These are phyloP conservation scores for Temnothorax longispinosus DNA, from an alignment of 1,140 invertebrate species.

Conservation along the genomic window DNA sequence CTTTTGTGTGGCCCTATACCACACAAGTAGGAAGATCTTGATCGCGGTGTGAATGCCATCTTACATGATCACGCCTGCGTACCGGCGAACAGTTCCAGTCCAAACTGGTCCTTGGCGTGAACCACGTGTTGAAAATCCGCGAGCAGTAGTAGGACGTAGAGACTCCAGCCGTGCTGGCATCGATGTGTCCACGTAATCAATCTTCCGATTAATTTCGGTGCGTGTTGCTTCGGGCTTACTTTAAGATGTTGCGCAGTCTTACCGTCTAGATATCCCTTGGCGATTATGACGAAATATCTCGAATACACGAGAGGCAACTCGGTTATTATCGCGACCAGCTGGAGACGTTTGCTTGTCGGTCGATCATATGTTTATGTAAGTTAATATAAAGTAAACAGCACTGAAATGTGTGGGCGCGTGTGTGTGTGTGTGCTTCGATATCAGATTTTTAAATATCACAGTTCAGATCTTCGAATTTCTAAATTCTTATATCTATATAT, in stretches of 20 bases:
- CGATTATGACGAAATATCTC: slow-evolving; percentile 1
- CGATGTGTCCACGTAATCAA: not conserved
- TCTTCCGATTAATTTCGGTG: not conserved
- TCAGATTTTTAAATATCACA: not conserved
- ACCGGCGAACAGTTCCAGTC: slow-evolving; percentile 49
- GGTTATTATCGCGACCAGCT: slow-evolving; percentile 1
- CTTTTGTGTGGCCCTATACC: not conserved
- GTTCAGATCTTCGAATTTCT: not conserved
- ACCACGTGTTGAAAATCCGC: slow-evolving; percentile 70
- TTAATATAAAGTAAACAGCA: not conserved
- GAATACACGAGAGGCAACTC: not conserved
- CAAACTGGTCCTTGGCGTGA: slow-evolving; percentile 43
- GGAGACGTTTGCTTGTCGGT: not conserved
- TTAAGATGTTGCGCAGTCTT: no score
- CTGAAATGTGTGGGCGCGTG: not conserved
- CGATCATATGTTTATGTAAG: not conserved
- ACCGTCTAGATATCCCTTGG: not conserved
- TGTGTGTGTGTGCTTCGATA: not conserved
- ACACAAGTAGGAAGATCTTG: slow-evolving; percentile 14
- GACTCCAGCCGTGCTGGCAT: slow-evolving; percentile 1
- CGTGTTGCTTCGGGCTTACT: not conserved
- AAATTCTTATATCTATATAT: not conserved
- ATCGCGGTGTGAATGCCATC: slow-evolving; percentile 48
- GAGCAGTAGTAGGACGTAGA: slow-evolving; percentile 39
- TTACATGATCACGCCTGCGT: slow-evolving; percentile 54